These are phyloP conservation scores for Azorinus chamasolen DNA, from an alignment of 2,888 invertebrate genomes.

Conservation along the genomic window DNA sequence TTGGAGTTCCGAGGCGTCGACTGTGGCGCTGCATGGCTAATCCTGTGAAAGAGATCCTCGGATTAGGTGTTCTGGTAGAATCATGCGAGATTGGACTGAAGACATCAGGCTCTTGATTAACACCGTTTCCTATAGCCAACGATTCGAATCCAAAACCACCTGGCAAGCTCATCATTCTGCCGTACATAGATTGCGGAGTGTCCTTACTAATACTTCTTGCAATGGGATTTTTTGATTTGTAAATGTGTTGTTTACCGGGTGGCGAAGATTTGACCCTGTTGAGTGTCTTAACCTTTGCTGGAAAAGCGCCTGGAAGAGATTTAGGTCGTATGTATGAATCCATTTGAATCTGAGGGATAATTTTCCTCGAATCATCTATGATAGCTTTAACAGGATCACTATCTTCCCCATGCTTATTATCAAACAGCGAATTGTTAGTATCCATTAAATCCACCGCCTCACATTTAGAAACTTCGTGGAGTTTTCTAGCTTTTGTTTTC, in stretches of 20 bases:
- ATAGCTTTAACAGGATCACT: neutral
- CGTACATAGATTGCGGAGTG: constrained; percentile 42
- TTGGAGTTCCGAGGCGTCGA: neutral
- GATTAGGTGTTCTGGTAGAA: constrained; percentile 18
- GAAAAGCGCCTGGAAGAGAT: constrained; percentile 50
- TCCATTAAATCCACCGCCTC: constrained; percentile 68
- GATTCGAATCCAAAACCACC: constrained; percentile 36
- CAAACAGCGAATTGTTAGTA: constrained; percentile 18
- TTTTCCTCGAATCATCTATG: too few relatives aligned
- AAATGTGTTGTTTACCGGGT: constrained; percentile 2
- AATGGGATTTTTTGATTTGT: too few relatives aligned
- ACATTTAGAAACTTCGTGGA: constrained; percentile 63
- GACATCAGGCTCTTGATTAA: constrained; percentile 46
- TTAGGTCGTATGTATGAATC: constrained; percentile 43
- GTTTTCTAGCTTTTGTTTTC: constrained; percentile 39
- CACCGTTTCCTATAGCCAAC: constrained; percentile 43
- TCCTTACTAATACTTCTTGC: constrained; percentile 26
- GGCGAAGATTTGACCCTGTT: neutral
- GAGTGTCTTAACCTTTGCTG: constrained; percentile 30
- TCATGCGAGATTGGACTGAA: constrained; percentile 29
- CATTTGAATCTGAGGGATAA: too few relatives aligned
- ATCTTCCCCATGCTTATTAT: neutral
- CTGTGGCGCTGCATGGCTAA: neutral
- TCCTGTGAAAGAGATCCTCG: constrained; percentile 6
- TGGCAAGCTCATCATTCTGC: constrained; percentile 33